Evolutionary conservation across 2,888 invertebrate species (phyloP).

Genomic region (Alloplasta piceator): DNA sequence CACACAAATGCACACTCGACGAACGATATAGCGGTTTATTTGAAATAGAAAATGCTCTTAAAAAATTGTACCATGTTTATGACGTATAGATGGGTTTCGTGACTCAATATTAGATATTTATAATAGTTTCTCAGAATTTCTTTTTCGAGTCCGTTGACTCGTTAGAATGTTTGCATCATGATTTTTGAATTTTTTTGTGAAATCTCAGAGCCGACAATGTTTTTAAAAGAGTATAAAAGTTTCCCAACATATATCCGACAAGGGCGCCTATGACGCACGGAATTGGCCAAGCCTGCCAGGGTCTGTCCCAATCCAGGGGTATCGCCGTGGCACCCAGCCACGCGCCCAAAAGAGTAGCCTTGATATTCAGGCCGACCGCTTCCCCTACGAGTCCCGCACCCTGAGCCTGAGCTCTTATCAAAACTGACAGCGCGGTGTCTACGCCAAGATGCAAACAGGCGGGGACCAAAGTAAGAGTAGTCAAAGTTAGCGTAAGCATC

Average conservation of each 20-base stretch:
- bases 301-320: slow-evolving; percentile 95
- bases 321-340: slow-evolving; percentile 94
- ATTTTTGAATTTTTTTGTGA: slow-evolving; percentile 73
- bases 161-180: slow-evolving; percentile 30
- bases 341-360: slow-evolving; percentile 88
- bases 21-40: neutral
- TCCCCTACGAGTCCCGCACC: slow-evolving; percentile 82
- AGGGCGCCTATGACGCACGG: slow-evolving; percentile 89
- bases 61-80: slow-evolving; percentile 39
- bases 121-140: slow-evolving; percentile 19
- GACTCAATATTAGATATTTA: neutral
- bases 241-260: slow-evolving; percentile 86
- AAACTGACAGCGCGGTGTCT: slow-evolving; percentile 85
- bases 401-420: slow-evolving; percentile 84
- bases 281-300: slow-evolving; percentile 94
- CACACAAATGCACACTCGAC: slow-evolving; percentile 8
- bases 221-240: slow-evolving; percentile 85
- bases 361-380: slow-evolving; percentile 85
- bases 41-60: neutral
- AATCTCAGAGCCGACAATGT: slow-evolving; percentile 71
- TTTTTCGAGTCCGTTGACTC: neutral
- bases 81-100: neutral
- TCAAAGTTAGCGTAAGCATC: slow-evolving; percentile 87
- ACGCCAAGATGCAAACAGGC: slow-evolving; percentile 86
- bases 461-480: slow-evolving; percentile 87